phyloP scores from a whole-genome alignment of 35 echinoderm and acorn worm species.

The Eucidaris tribuloides region DNA sequence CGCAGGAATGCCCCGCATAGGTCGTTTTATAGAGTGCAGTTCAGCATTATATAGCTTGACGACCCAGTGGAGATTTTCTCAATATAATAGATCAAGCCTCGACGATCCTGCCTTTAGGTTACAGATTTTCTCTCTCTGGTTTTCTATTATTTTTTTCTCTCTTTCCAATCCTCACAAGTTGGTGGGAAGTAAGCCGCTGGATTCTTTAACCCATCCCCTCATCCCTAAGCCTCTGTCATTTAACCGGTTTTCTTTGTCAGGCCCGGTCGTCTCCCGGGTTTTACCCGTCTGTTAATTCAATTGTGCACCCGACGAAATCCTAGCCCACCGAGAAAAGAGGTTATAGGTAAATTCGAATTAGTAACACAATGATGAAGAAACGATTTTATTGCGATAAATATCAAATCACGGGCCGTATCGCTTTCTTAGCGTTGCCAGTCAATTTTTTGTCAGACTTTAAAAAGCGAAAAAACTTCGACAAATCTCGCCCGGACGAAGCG shows the following conservation, averaged over 20 bases:
- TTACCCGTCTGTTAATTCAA: neutral
- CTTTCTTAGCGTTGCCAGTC: conserved; percentile 23
- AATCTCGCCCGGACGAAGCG: too few relatives aligned
- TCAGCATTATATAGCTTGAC: too few relatives aligned
- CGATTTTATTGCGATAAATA: conserved; percentile 39
- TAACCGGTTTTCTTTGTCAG: conserved; percentile 2
- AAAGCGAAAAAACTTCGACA: too few relatives aligned
- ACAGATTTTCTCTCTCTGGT: neutral
- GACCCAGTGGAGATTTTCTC: neutral
- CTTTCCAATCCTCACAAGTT: neutral
- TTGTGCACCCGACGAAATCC: conserved; percentile 23
- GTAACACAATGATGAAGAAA: conserved; percentile 39
- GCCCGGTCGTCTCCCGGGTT: conserved; percentile 5
- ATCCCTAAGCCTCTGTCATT: conserved; percentile 2
- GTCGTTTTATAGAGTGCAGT: conserved; percentile 10
- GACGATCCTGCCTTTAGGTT: conserved; percentile 18
- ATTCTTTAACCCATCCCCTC: neutral
- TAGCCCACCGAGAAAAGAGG: conserved; percentile 34
- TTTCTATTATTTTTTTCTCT: neutral
- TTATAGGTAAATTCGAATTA: conserved; percentile 27
- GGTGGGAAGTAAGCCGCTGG: neutral
- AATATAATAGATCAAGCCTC: neutral
- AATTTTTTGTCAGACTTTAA: too few relatives aligned
- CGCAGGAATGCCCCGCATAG: neutral
- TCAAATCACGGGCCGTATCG: conserved; percentile 29